A percentile compares a stretch with the other conserved stretches of the same genome.
These are phyloP conservation scores for Spodoptera picta DNA, from an alignment of 2,888 invertebrate species.

Conservation along the genomic window DNA sequence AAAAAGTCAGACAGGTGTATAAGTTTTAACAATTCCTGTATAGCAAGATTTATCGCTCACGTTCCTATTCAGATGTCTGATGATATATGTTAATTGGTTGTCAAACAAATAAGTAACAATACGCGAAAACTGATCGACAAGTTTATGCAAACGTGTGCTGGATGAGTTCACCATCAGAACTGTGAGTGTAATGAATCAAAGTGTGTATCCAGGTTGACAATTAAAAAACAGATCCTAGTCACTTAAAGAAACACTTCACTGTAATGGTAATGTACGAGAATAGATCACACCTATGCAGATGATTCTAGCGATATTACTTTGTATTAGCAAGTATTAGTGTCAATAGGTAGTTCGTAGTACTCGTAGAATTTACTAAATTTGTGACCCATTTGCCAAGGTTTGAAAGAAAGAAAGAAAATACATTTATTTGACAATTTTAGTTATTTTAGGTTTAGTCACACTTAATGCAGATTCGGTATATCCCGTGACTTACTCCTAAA, in stretches of 20 bases:
- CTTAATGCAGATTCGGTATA: too few species aligned
- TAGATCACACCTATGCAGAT: conserved; percentile 5
- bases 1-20: conserved; percentile 18
- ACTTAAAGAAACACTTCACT: conserved; percentile 11
- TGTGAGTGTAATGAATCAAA: conserved; percentile 21
- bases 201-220: conserved; percentile 22
- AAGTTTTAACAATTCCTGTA: conserved; percentile 9
- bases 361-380: too few species aligned
- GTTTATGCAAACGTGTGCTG: conserved; percentile 32
- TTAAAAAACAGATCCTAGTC: conserved; percentile 20
- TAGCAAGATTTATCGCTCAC: conserved; percentile 29
- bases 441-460: too few species aligned
- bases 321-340: conserved; percentile 2
- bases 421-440: too few species aligned
- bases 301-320: conserved; percentile 1
- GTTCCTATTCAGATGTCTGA: conserved; percentile 24
- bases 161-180: conserved; percentile 17
- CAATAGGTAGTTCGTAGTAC: too few species aligned
- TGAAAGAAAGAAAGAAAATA: too few species aligned
- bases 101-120: conserved; percentile 35
- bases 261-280: conserved; percentile 20
- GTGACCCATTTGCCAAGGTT: too few species aligned
- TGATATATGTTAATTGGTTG: conserved; percentile 42
- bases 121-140: conserved; percentile 35
- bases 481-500: too few species aligned